Evolutionary conservation across 2,888 invertebrate genomes (phyloP), one percentile per base, ranked within the genome.

Genomic region (Hypselothyrea guttata): DNA sequence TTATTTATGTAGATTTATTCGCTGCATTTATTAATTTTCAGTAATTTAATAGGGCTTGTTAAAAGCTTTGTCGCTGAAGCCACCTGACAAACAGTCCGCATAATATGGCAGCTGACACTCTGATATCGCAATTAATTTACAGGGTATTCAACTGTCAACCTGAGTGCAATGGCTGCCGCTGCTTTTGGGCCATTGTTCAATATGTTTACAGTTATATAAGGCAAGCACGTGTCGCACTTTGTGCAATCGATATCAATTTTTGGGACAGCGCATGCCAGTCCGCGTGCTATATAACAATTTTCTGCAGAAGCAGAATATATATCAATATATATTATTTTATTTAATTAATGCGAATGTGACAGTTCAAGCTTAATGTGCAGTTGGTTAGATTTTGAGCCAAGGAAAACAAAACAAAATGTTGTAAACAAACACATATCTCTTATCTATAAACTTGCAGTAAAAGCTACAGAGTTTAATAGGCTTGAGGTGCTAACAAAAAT

Each of bases 161-260:
- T 16, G n/a, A 48, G 12, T 16, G 34, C 38, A 41, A 49, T 64
- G 28, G 13, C 37, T 42, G 42, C 46, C 11, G 31, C 27, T 34
- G 27, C n/a, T n/a, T 22, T 47, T 47, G 30, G 8, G 15, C 15
- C 22, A 22, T 2, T 16, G 7, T 47, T 34, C 5, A 16, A 8
- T 22, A 30, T 44, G n/a, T 37, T 9, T 40, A 27, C 38, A 38
- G 18, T 62, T 66, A 62, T 65, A 51, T 54, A 45, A 59, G 30
- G 33, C 8, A 13, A 45, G 68, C 81, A 68, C 68, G 51, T 55
- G 81, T 74, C 35, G 35, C 27, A 40, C 62, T 57, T 46, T 37
- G 4, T 34, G 73, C 67, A 35, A 79, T 75, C 79, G 61, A 75
- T 79, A 63, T 55, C 31, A 47, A 38, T 60, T 57, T 61, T 45